phyloP scores from a whole-genome alignment of 1,140 invertebrate species.

The Wiebesia pumilae region DNA sequence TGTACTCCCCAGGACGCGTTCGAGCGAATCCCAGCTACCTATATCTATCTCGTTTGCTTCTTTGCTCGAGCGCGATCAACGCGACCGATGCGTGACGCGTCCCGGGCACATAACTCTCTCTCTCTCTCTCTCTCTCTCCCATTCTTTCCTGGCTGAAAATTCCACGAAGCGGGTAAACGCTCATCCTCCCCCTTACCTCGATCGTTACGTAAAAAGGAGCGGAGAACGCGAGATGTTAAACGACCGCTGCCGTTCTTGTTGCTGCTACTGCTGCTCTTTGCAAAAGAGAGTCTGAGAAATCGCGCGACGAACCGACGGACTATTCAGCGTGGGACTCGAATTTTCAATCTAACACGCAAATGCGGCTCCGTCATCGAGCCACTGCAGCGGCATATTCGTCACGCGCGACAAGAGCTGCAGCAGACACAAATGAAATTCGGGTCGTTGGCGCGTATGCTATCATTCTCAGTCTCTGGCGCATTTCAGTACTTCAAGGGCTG shows the following conservation, averaged over 20 bases:
- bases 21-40: slow-evolving; percentile 34
- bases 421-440: slow-evolving; percentile 62
- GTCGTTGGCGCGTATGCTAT: slow-evolving; percentile 48
- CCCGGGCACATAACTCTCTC: slow-evolving; percentile 39
- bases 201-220: slow-evolving; percentile 65
- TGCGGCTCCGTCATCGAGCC: slow-evolving; percentile 50
- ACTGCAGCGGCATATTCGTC: slow-evolving; percentile 55
- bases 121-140: neutral
- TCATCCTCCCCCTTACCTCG: slow-evolving; percentile 47
- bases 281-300: slow-evolving; percentile 60
- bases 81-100: slow-evolving; percentile 63
- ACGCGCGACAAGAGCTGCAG: slow-evolving; percentile 60
- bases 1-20: slow-evolving; percentile 26
- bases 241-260: neutral
- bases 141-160: slow-evolving; percentile 55
- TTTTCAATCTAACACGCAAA: slow-evolving; percentile 69
- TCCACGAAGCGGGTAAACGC: slow-evolving; percentile 63
- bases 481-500: neutral
- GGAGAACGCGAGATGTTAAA: slow-evolving; percentile 55
- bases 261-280: neutral
- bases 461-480: neutral
- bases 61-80: slow-evolving; percentile 14
- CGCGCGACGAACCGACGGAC: slow-evolving; percentile 48
- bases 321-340: slow-evolving; percentile 68
- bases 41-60: slow-evolving; percentile 15